These are phyloP conservation scores for Drosophila bipectinata DNA, from an alignment of 1,140 invertebrate genomes.

Conservation along the genomic window DNA sequence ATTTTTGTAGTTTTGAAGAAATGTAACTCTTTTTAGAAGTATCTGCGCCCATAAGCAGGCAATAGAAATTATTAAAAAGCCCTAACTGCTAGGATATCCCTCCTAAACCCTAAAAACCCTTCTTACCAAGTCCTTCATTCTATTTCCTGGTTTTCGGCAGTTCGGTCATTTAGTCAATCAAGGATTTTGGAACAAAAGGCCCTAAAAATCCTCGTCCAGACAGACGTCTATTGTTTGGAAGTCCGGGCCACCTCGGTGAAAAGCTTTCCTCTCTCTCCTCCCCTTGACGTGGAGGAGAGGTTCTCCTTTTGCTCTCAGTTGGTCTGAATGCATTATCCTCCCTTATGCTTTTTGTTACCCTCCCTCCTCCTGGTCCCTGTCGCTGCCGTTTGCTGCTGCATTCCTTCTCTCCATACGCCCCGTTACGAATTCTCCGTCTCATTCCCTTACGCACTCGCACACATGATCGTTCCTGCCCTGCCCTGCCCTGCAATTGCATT, in stretches of 20 bases:
- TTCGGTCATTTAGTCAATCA: conserved; percentile 58
- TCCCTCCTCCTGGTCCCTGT: too few species aligned
- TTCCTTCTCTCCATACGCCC: conserved; percentile 16
- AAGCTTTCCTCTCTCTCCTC: conserved; percentile 22
- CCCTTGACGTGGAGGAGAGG: not conserved
- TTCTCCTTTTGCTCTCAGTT: conserved; percentile 3
- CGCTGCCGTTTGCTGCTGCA: conserved; percentile 1
- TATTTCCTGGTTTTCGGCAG: conserved; percentile 22
- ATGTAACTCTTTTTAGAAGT: too few species aligned
- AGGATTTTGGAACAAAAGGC: conserved; percentile 41
- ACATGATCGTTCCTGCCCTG: not conserved
- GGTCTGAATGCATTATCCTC: conserved; percentile 31
- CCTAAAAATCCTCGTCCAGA: conserved; percentile 34
- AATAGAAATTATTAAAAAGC: not conserved
- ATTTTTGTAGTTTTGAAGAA: too few species aligned
- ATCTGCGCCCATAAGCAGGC: not conserved
- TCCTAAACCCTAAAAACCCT: not conserved
- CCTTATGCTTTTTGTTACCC: conserved; percentile 32
- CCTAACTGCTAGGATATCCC: too few species aligned
- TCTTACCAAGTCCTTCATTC: conserved; percentile 1
- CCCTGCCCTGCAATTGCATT: conserved; percentile 67
- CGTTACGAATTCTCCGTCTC: conserved; percentile 27
- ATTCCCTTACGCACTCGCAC: conserved; percentile 18
- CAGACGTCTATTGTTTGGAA: conserved; percentile 44
- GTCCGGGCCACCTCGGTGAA: conserved; percentile 16